Evolutionary conservation across 2,797 vertebrate species (phyloP).

Genomic region (Jordanella pulchra): DNA sequence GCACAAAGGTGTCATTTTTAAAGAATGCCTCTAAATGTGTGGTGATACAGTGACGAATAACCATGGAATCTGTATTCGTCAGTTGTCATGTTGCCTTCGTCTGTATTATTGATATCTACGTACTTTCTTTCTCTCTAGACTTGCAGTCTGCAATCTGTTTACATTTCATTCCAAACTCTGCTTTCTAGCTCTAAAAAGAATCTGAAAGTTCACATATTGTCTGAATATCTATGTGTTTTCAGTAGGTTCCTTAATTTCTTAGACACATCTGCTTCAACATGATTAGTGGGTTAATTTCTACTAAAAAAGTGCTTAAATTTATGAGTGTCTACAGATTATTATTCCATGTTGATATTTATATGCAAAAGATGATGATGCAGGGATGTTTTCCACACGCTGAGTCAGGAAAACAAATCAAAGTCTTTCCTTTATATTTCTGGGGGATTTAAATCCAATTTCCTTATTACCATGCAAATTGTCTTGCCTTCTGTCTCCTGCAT

Average conservation of each 20-base stretch:
- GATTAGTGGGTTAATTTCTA: not conserved
- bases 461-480: conserved; percentile 71
- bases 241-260: not conserved
- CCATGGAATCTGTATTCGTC: not conserved
- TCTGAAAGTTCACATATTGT: conserved; percentile 1
- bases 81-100: not conserved
- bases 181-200: conserved; percentile 18
- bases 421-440: conserved; percentile 28
- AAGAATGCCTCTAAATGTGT: not conserved
- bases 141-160: conserved; percentile 36
- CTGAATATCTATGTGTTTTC: conserved; percentile 4
- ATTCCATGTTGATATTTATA: conserved; percentile 27
- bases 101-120: conserved; percentile 9
- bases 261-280: not conserved
- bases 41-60: not conserved
- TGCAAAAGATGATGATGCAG: conserved; percentile 47
- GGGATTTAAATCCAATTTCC: conserved; percentile 49
- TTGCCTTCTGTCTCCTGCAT: conserved; percentile 50
- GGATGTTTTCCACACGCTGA: conserved; percentile 49
- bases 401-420: conserved; percentile 56
- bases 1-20: not conserved
- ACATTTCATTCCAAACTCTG: conserved; percentile 23
- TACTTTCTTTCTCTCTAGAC: conserved; percentile 26
- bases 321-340: conserved; percentile 9
- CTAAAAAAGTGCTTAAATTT: not conserved